Evolutionary conservation across 2,113 vertebrate genomes (phyloP), one percentile per base, ranked within the genome.

Genomic region (Mirza zaza): DNA sequence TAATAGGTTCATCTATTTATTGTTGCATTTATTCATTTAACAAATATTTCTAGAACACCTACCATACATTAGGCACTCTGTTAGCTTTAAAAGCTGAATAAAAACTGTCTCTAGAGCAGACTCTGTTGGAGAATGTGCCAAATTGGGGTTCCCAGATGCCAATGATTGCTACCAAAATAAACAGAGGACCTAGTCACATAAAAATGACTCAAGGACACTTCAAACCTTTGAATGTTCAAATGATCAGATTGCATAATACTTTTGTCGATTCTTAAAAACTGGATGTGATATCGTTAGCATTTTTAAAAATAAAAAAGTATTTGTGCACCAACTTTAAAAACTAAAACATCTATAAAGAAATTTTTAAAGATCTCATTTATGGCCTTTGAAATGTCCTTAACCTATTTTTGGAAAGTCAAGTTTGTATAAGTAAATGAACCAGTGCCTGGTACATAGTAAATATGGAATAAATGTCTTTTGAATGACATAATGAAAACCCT

Each of bases 171-270:
- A 48, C 32, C 36, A 83, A 94, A 91, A 76, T 29, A 90, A 90
- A 87, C 80, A 96, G 18, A 57, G 27, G 8, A 42, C 59, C 36
- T 57, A 73, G 21, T 45, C 95, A 76, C 63, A 63, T 77, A 79
- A 83, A 36, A 84, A 48, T 70, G 42, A 63, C 71, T 79, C n/a
- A 14, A 79, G 59, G 84, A 57, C 32, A 25, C 67, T 82, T 84
- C 39, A 92, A 79, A 82, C 29, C 42, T 89, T 90, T 92, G 75
- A 70, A 97, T 82, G 68, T 84, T 84, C 91, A 68, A 61, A 63
- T 82, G 45, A 85, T 77, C 91, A 92, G 42, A 57, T 87, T 76
- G 68, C 76, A 32, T 89, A 81, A 6, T 75, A 86, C 61, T 63
- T 55, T 70, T 76, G 57, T 92, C 59, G 77, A 29, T 23, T 42